Evolutionary conservation across 2,888 invertebrate genomes (phyloP).

Genomic region (Hedychridium roseum): DNA sequence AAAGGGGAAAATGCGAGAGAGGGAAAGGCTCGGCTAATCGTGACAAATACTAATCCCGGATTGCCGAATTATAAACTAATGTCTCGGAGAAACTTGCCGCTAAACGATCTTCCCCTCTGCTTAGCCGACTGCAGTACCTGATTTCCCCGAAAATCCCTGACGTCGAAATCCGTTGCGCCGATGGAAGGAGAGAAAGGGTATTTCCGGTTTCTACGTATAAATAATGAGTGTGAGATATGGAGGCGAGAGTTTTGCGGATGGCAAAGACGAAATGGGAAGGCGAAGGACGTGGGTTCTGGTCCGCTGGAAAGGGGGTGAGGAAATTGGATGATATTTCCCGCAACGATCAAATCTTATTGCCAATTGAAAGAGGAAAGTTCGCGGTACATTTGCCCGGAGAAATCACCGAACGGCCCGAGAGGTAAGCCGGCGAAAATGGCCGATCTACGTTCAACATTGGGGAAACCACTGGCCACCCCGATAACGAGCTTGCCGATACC

Average conservation of each 20-base stretch:
- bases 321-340: constrained; percentile 62
- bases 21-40: constrained; percentile 58
- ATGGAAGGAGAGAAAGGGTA: no score
- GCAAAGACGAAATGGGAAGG: neutral
- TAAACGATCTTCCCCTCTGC: constrained; percentile 46
- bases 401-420: constrained; percentile 44
- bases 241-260: constrained; percentile 1
- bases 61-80: constrained; percentile 63
- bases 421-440: constrained; percentile 46
- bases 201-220: no score
- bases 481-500: constrained; percentile 40
- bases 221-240: neutral
- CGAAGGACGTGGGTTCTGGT: constrained; percentile 5
- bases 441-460: constrained; percentile 33
- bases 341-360: constrained; percentile 62
- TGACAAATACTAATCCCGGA: constrained; percentile 63
- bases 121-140: constrained; percentile 27
- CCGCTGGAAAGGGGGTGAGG: constrained; percentile 48
- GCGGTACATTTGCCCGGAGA: constrained; percentile 56
- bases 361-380: constrained; percentile 61
- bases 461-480: constrained; percentile 34
- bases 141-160: no score
- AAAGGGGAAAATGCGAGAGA: no score
- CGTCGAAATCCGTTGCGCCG: no score
- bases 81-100: constrained; percentile 53